A percentile compares a stretch with the other conserved stretches of the same genome.
These are phyloP conservation scores for Sternarchorhynchus goeldii DNA, from an alignment of 2,797 vertebrate genomes.

Conservation along the genomic window DNA sequence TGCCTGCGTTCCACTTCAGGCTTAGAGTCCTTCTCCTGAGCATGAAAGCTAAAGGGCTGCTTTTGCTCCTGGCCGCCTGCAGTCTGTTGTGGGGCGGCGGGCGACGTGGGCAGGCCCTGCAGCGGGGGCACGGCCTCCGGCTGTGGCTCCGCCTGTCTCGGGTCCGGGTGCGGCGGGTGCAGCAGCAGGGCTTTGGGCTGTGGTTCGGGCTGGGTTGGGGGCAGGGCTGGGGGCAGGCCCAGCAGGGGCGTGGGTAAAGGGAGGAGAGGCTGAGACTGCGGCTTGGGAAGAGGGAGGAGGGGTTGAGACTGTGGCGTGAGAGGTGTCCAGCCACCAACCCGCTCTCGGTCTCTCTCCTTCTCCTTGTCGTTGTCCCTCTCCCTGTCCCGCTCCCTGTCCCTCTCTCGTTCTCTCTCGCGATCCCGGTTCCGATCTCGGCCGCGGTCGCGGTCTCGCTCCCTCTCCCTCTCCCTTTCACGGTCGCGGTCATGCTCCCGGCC, in stretches of 20 bases:
- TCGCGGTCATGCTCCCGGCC: constrained; percentile 85
- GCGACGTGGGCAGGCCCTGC: constrained; percentile 59
- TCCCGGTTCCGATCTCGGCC: constrained; percentile 58
- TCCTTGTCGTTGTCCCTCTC: constrained; percentile 73
- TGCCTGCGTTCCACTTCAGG: constrained; percentile 63
- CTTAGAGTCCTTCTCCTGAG: constrained; percentile 83
- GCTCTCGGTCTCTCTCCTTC: constrained; percentile 68
- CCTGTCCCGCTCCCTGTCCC: constrained; percentile 67
- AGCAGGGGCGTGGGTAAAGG: constrained; percentile 75
- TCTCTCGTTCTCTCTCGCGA: constrained; percentile 41
- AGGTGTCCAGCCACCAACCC: constrained; percentile 66
- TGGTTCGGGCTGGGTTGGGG: constrained; percentile 41
- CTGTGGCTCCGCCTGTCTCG: constrained; percentile 43
- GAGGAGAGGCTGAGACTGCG: constrained; percentile 67
- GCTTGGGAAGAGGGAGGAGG: constrained; percentile 70
- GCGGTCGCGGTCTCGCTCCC: constrained; percentile 57
- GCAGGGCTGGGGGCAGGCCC: constrained; percentile 51
- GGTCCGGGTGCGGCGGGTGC: constrained; percentile 46
- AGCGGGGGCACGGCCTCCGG: constrained; percentile 37
- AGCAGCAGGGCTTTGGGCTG: constrained; percentile 48
- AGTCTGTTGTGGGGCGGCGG: constrained; percentile 81
- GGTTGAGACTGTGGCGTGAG: constrained; percentile 64
- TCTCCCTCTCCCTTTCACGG: constrained; percentile 64
- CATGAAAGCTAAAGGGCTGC: constrained; percentile 81
- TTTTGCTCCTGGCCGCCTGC: constrained; percentile 78